Evolutionary conservation across 1,140 invertebrate species (phyloP).

Genomic region (Atta colombica): DNA sequence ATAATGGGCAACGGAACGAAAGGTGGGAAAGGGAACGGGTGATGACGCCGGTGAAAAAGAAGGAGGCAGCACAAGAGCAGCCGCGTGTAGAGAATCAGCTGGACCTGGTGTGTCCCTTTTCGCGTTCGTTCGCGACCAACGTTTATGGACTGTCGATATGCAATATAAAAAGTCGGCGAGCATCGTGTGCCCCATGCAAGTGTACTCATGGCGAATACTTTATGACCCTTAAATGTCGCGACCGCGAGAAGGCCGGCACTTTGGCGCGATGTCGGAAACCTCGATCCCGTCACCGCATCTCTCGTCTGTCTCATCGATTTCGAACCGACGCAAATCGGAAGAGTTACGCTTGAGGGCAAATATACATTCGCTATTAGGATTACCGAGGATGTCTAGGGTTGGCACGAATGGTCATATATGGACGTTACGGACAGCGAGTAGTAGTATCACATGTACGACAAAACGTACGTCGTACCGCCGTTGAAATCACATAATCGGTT

Average conservation of each 20-base stretch:
- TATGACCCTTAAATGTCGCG: conserved; percentile 63
- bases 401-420: not conserved
- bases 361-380: conserved; percentile 23
- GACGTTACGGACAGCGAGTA: not conserved
- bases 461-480: not conserved
- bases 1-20: conserved; percentile 4
- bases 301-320: not conserved
- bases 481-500: conserved; percentile 28
- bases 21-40: conserved; percentile 33
- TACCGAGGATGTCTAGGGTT: not conserved
- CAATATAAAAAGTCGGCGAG: conserved; percentile 49
- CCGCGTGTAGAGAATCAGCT: conserved; percentile 8
- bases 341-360: not conserved
- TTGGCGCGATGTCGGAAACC: conserved; percentile 6
- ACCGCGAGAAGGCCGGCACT: conserved; percentile 11
- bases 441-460: not conserved
- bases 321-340: not conserved
- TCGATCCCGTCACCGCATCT: not conserved
- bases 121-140: conserved; percentile 38
- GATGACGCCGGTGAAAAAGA: conserved; percentile 21
- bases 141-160: conserved; percentile 64
- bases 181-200: not conserved
- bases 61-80: not conserved
- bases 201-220: conserved; percentile 45
- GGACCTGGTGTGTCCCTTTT: conserved; percentile 23